Evolutionary conservation across 1,140 invertebrate species (phyloP), one percentile per base, ranked within the genome.

Genomic region (Drosophila busckii): DNA sequence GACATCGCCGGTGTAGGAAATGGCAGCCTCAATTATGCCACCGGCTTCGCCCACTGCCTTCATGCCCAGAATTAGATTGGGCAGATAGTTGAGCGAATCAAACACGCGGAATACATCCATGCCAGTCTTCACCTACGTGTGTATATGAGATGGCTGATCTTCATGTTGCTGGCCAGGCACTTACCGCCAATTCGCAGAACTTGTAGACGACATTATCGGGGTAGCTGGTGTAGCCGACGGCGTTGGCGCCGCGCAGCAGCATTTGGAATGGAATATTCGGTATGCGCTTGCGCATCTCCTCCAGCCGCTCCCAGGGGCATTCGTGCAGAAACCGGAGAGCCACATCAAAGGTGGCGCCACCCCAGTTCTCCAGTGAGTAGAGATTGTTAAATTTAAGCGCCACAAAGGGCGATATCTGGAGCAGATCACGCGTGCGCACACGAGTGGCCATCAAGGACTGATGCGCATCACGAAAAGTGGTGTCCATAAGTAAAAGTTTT

Each of bases 241-340:
- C 98, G 89, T 99, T 99, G 7, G 98, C 97, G 4, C 98, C 98
- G 70, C 98, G 90, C 23, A 99, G 89, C 50, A 99, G 89, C 98
- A 99, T 99, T 89, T 99, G 98, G 91, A 99, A 99, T 8, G 98
- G 98, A 87, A 99, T 97, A 89, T 99, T 99, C 0, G 98, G 98
- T 70, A 99, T 97, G 3, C 93, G 88, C 69, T 94, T 93, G 2
- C 98, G 90, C 93, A 99, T 96, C 44, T 94, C 92, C 67, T 95
- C 93, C 26, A 99, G 88, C 23, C 98, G 89, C 86, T 99, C 97
- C 98, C 98, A 99, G 0, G 98, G 98, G 87, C 98, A 99, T 88
- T 99, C 98, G 88, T 99, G 97, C 0, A 99, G 90, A 89, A 99
- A 99, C 28, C 98, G 90, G 64, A 99, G 90, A 0, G 97, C 93